Conservation (phyloP, 1,140 invertebrate genomes). For the Caerostris darwini region DNA sequence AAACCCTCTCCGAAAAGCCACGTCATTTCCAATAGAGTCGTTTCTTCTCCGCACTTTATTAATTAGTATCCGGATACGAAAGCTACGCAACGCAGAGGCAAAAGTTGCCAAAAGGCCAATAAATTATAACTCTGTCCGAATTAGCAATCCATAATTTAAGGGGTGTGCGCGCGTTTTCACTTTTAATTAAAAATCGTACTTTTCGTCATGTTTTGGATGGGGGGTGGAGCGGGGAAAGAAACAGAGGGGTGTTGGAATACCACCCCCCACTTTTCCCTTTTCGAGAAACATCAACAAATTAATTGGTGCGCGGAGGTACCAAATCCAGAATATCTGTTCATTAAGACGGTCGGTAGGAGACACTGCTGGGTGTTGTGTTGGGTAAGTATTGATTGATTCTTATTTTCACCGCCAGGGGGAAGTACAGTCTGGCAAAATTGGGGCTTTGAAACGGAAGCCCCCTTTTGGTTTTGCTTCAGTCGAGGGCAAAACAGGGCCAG, state of each 20-base stretch:
- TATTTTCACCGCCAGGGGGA: not conserved
- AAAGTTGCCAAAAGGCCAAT: slow-evolving; percentile 30
- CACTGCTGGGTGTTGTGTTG: not conserved
- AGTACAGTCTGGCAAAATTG: not conserved
- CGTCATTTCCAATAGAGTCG: slow-evolving; percentile 22
- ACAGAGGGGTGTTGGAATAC: no score
- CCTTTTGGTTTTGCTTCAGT: not conserved
- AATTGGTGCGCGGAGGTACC: slow-evolving; percentile 46
- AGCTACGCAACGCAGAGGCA: not conserved
- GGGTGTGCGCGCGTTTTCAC: slow-evolving; percentile 57
- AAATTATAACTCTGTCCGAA: slow-evolving; percentile 71
- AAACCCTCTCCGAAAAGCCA: not conserved
- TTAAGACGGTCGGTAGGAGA: not conserved
- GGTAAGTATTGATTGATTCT: slow-evolving; percentile 54
- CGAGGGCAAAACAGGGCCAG: not conserved
- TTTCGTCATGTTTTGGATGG: slow-evolving; percentile 15
- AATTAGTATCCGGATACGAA: slow-evolving; percentile 46
- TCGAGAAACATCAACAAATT: slow-evolving; percentile 63
- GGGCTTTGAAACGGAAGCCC: not conserved
- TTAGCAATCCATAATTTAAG: slow-evolving; percentile 70
- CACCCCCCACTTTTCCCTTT: not conserved
- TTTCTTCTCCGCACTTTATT: slow-evolving; percentile 25
- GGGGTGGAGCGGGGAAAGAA: no score
- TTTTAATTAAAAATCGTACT: slow-evolving; percentile 73
- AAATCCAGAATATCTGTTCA: slow-evolving; percentile 23